Evolutionary conservation across 1,140 invertebrate species (phyloP), one percentile per base, ranked within the genome.

Genomic region (Euwallacea similis): DNA sequence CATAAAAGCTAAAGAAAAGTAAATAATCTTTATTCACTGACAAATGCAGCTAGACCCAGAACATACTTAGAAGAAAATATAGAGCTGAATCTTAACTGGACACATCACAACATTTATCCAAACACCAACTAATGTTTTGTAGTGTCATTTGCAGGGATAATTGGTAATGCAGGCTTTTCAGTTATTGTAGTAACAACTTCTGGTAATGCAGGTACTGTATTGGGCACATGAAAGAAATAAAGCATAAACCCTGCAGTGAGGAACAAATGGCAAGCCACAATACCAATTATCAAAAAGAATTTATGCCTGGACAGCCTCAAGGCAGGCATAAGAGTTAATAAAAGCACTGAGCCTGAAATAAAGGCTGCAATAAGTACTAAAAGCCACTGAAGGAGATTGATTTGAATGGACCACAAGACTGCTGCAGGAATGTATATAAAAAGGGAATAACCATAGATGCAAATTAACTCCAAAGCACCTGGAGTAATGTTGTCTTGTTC

Each of bases 381-480:
- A 33, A 90, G 76, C 95, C 96, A 98, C 77, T 96, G 95, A 13
- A 98, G 84, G 86, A 90, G 90, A 6, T 83, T 85, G 7, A 96
- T 86, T 82, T 91, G 88, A 72, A 98, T 93, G 0, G 94, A 90
- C 94, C 95, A 98, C 7, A 98, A 82, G 76, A 98, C 89, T n/a
- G 95, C 93, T 6, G 97, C 90, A 7, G 96, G 96, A 76, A 98
- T 90, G 80, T 96, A 98, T 73, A 98, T 94, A 43, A 93, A 89
- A 50, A 99, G 82, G 0, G 95, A 97, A 81, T 99, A 99, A 11
- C 97, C 97, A 82, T 98, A 99, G 2, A 98, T 85, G 82, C 95
- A 98, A 73, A 98, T 86, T 7, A 97, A 86, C 63, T 93, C 91
- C 71, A 97, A 85, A 76, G 95, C 88, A 21, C 88, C 88, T 42